Evolutionary conservation across 2,113 vertebrate genomes (phyloP), one percentile per base, ranked within the genome.

Genomic region (Hemicordylus capensis): DNA sequence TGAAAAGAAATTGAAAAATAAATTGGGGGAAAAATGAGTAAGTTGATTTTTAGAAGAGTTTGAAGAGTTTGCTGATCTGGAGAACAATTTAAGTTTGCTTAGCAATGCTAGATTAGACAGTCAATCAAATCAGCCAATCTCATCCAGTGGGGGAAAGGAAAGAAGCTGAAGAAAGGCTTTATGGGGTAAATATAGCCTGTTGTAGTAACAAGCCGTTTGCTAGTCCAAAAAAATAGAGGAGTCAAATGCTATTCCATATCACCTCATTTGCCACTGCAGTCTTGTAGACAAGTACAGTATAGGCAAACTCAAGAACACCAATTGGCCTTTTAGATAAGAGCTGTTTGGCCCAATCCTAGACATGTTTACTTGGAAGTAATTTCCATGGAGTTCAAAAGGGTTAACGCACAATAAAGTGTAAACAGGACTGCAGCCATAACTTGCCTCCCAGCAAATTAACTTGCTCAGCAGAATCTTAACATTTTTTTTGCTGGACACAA

Each of bases 401-500:
- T 17, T 76, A 26, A 26, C 8, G 77, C 54, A 22, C 51, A 59
- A 69, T 10, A 46, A 56, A 31, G 42, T 48, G 22, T 59, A 15
- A 34, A 66, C 15, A 31, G 26, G 7, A 70, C 28, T 59, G 54
- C 87, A 72, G n/a, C 15, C 14, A 37, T 9, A 1, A 64, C 3
- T 15, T 64, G 14, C 56, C 83, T 0, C 73, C 42, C 37, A 39
- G 12, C 12, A 63, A 48, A 14, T 28, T 83, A 61, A 34, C 44
- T 26, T 0, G 24, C 73, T 14, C 51, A 79, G 76, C 17, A 85
- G 42, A 85, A 59, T 37, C 51, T 89, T 90, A 90, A 89, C 76
- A 91, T 89, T 83, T 94, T 91, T 94, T 93, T 95, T 88, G 91
- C 90, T 93, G 93, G 90, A 93, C 87, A 69, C 46, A 51, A 80